Evolutionary conservation across 2,888 invertebrate species (phyloP), one percentile per base, ranked within the genome.

Genomic region (Drosophila koepferae): DNA sequence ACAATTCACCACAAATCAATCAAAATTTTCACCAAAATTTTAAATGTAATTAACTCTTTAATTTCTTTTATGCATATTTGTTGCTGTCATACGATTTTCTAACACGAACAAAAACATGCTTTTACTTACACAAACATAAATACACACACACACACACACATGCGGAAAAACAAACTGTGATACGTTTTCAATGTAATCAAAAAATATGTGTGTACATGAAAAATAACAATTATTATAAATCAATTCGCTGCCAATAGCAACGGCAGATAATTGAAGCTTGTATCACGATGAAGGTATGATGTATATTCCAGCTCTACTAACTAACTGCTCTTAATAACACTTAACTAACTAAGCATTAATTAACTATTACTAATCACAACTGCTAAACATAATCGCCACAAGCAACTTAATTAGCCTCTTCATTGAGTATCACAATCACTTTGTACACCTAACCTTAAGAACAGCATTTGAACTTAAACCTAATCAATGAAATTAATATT

Each of bases 261-360:
- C 96, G 97, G 97, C 97, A 97, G 97, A 96, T 97, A 95, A 95
- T 97, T 95, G 97, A 97, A 95, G 97, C 97, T 95, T 97, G 97
- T 96, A 96, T 97, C 95, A 96, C 97, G 93, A 96, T 97, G 93
- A 97, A 97, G 97, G 97, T 97, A 96, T 95, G 94, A 94, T 88
- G 78, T 86, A 77, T 78, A 79, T 74, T 77, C 75, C 81, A 81
- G 72, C 65, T 78, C 73, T 67, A 58, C 58, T 73, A 74, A 77
- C 77, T 82, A 74, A 73, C 64, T 65, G 74, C 78, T 74, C 80
- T 68, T 69, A 73, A 77, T 77, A 66, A 64, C 77, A 72, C 55
- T 62, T 62, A 65, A 70, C 65, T 74, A 78, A 61, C 31, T 51
- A 63, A 74, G 55, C 67, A 67, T 68, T 65, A 53, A 61, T 67